These are phyloP conservation scores for Marmota monax DNA, from an alignment of 2,113 vertebrate genomes.

Conservation along the genomic window DNA sequence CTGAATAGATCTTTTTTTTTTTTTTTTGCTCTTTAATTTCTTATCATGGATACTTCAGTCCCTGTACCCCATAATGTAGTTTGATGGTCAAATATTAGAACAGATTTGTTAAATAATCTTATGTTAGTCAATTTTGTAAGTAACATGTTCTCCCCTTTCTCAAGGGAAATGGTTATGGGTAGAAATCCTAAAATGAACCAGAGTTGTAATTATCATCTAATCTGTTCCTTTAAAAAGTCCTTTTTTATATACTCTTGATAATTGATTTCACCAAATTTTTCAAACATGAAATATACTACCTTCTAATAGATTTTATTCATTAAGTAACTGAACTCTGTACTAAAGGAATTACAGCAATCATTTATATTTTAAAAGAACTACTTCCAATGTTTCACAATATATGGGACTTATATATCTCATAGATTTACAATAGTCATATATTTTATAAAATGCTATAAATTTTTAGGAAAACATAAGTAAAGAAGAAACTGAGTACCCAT, in stretches of 20 bases:
- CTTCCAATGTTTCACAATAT: not conserved
- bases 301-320: conserved; percentile 20
- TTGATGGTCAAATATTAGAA: not conserved
- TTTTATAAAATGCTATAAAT: not conserved
- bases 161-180: not conserved
- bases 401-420: not conserved
- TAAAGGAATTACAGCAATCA: not conserved
- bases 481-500: not conserved
- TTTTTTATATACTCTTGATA: conserved; percentile 30
- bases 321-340: not conserved
- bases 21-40: conserved; percentile 9
- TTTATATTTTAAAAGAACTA: conserved; percentile 31
- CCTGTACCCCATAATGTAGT: not conserved
- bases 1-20: not conserved
- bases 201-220: conserved; percentile 34
- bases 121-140: conserved; percentile 51
- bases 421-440: not conserved
- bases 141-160: not conserved
- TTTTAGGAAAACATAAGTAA: not conserved
- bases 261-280: conserved; percentile 47
- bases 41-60: not conserved
- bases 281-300: conserved; percentile 37
- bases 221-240: conserved; percentile 29
- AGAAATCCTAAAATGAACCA: not conserved
- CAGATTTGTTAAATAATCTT: conserved; percentile 44